Evolutionary conservation across 2,797 vertebrate species (phyloP).

Genomic region (Onychomys arenicola): DNA sequence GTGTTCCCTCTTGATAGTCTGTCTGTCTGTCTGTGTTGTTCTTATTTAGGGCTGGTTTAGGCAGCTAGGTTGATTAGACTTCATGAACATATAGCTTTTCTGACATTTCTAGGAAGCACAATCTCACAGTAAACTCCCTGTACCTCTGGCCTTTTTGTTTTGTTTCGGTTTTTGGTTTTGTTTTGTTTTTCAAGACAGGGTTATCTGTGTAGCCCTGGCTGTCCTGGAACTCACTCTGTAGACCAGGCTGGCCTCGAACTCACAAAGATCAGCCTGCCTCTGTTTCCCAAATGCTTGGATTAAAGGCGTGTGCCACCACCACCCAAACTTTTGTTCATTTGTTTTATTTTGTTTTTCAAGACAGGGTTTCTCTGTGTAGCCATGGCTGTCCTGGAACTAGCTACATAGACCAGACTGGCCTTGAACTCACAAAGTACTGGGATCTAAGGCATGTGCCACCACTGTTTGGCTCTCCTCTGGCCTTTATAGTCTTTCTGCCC

Average conservation of each 20-base stretch:
- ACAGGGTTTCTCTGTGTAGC: no score
- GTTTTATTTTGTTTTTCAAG: no score
- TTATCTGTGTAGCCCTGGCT: neutral
- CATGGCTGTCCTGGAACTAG: neutral
- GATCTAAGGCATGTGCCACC: neutral
- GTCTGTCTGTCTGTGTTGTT: neutral
- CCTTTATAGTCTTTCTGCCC: neutral
- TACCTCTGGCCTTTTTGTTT: no score
- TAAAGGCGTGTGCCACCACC: no score
- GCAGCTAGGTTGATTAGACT: neutral
- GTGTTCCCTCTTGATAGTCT: no score
- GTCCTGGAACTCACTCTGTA: no score
- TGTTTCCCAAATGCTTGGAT: no score
- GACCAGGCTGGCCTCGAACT: no score
- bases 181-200: neutral
- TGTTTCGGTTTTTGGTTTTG: neutral
- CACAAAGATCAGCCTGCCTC: no score
- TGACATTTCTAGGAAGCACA: neutral
- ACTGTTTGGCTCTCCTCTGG: neutral
- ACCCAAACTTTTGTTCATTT: no score
- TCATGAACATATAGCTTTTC: neutral
- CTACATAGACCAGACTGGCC: neutral
- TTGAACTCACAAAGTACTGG: neutral
- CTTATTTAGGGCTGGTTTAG: neutral
- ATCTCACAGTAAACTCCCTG: neutral